These are phyloP conservation scores for Rotaria socialis DNA, from an alignment of 2,888 invertebrate species.

Conservation along the genomic window DNA sequence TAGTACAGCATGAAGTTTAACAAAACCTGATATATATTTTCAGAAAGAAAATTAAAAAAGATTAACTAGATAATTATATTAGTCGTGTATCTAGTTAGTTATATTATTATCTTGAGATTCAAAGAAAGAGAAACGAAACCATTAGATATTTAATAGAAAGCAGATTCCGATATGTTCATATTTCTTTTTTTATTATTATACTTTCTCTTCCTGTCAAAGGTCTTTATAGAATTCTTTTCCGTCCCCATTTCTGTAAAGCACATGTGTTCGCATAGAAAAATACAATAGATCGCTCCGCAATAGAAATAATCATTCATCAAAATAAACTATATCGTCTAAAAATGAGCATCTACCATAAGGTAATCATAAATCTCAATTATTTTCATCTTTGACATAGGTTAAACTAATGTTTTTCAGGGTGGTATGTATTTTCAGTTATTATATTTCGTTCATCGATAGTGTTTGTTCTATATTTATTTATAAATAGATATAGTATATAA, in stretches of 20 bases:
- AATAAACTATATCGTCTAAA: not conserved
- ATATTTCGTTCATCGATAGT: no score
- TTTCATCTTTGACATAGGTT: no score
- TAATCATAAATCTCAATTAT: not conserved
- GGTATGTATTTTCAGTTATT: no score
- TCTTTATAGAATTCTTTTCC: not conserved
- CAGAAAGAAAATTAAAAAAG: no score
- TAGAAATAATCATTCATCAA: not conserved
- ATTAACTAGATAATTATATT: not conserved
- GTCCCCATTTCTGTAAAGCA: not conserved
- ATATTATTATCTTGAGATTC: not conserved
- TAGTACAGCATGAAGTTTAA: no score
- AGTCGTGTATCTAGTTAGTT: not conserved
- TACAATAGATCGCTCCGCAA: not conserved
- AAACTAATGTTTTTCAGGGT: no score
- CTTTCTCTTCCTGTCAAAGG: slow-evolving; percentile 7
- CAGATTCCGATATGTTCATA: not conserved
- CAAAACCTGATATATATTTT: no score
- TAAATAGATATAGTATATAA: no score
- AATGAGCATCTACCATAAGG: not conserved
- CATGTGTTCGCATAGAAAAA: not conserved
- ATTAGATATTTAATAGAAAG: not conserved
- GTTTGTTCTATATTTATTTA: no score
- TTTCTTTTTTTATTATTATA: not conserved
- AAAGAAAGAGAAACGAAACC: not conserved